phyloP scores from a whole-genome alignment of 1,140 invertebrate species.

The Kradibia gibbosae region DNA sequence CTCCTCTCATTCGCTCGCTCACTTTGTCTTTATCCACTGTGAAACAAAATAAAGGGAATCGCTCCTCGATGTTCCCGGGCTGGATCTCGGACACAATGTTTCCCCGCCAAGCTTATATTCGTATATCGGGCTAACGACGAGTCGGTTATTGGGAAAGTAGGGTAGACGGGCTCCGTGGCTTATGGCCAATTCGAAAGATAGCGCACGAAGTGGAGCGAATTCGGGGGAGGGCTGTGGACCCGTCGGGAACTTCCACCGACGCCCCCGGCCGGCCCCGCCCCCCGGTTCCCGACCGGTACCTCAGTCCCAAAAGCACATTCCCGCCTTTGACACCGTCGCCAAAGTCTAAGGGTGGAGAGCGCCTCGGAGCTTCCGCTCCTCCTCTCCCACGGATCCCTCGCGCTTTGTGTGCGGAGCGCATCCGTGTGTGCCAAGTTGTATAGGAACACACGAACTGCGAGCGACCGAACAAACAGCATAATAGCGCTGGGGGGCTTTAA shows the following conservation, averaged over 20 bases:
- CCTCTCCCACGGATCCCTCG: constrained; percentile 35
- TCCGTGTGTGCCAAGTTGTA: not conserved
- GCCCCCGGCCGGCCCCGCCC: not conserved
- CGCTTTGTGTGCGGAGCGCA: not conserved
- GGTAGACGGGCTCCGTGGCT: not conserved
- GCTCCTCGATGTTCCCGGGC: not conserved
- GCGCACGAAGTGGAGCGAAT: no score
- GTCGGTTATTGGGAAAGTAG: not conserved
- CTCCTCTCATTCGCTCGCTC: not conserved
- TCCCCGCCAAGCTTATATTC: not conserved
- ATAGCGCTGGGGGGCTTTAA: constrained; percentile 46
- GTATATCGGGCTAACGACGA: not conserved
- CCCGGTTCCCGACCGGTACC: constrained; percentile 36
- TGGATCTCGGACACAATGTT: not conserved
- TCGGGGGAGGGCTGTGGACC: constrained; percentile 19
- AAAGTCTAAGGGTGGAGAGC: not conserved
- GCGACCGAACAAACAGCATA: constrained; percentile 30
- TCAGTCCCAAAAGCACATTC: constrained; percentile 29
- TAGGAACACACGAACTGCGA: constrained; percentile 30
- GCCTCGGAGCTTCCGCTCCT: constrained; percentile 14
- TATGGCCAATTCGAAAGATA: not conserved
- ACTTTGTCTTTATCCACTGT: no score
- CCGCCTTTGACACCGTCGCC: not conserved
- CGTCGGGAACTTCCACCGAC: not conserved
- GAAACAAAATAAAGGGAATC: not conserved